These are phyloP conservation scores for Lagodon rhomboides DNA, from an alignment of 2,797 vertebrate genomes.

Conservation along the genomic window DNA sequence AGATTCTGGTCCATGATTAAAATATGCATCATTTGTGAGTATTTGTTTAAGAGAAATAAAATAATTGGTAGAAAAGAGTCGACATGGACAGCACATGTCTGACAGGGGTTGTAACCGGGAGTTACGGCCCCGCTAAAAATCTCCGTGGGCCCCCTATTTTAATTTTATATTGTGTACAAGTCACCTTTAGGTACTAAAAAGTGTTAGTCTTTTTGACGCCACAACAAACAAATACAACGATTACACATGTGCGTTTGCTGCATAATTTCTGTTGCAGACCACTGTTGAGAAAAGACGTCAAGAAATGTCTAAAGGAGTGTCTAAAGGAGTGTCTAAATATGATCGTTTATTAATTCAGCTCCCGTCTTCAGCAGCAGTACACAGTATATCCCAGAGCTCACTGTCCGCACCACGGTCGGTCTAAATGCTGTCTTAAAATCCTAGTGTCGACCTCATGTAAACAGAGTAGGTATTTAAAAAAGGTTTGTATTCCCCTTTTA, in stretches of 20 bases:
- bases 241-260: neutral
- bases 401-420: neutral
- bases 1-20: neutral
- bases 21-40: neutral
- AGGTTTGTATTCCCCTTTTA: neutral
- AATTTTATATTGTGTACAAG: neutral
- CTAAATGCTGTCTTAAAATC: conserved; percentile 5
- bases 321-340: neutral
- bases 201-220: neutral
- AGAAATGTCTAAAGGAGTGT: neutral
- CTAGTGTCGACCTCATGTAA: neutral
- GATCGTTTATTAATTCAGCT: neutral
- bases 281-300: neutral
- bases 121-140: neutral
- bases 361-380: neutral
- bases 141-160: neutral
- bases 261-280: neutral
- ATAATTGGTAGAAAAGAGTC: neutral
- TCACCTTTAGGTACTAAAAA: neutral
- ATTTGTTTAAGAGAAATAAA: neutral
- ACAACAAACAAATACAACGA: neutral
- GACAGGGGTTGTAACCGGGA: neutral
- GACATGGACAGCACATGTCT: too few relatives aligned
- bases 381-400: neutral
- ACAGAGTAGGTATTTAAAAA: neutral